A percentile compares a stretch with the other conserved stretches of the same genome.
phyloP scores from a whole-genome alignment of 2,113 vertebrate species.

The Zapornia atra region DNA sequence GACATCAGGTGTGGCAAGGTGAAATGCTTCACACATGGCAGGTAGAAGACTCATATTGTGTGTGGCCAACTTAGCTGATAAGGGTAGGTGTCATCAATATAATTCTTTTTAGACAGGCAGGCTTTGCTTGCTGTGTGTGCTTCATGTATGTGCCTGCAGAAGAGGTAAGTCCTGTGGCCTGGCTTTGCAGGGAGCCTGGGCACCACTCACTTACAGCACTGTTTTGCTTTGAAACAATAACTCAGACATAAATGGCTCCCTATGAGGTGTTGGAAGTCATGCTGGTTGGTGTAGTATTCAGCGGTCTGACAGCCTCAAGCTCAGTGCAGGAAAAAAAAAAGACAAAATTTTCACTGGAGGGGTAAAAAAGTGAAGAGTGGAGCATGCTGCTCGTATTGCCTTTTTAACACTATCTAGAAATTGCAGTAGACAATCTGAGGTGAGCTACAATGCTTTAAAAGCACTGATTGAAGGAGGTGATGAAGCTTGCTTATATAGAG shows the following conservation, averaged over 20 bases:
- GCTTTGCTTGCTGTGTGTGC: background rate
- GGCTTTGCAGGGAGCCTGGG: background rate
- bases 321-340: background rate
- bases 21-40: background rate
- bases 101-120: background rate
- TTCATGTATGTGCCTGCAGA: background rate
- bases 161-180: background rate
- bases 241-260: background rate
- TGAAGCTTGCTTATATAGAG: background rate
- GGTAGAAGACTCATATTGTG: background rate
- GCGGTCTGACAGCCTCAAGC: background rate
- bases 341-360: background rate
- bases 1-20: background rate
- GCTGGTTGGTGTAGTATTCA: background rate
- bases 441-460: background rate
- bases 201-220: background rate
- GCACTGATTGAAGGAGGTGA: background rate
- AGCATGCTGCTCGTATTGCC: background rate
- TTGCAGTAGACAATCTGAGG: background rate
- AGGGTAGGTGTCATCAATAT: background rate
- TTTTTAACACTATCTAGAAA: background rate
- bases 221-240: slow-evolving; percentile 28
- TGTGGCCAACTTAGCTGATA: background rate
- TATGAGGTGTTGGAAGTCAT: background rate
- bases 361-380: background rate